Conservation (phyloP, 2,797 vertebrate genomes). For the Lacerta viridis region DNA sequence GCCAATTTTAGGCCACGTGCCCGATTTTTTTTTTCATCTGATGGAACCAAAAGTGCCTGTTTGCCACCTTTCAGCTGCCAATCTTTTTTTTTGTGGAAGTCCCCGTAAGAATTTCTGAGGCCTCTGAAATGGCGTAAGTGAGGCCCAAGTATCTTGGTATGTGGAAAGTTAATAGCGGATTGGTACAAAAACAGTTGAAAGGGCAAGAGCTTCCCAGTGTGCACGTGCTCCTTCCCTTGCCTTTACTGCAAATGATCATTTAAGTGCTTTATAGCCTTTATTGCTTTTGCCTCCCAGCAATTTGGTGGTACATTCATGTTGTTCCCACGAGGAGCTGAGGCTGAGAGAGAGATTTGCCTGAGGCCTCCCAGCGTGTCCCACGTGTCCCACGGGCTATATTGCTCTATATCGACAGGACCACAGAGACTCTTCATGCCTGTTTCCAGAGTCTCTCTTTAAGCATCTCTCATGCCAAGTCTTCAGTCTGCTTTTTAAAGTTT, state of each 20-base stretch:
- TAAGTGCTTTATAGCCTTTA: not conserved
- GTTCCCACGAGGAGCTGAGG: not conserved
- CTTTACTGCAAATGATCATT: constrained; percentile 4
- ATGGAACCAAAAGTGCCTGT: not conserved
- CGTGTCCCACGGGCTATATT: too few species aligned
- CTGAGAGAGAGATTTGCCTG: not conserved
- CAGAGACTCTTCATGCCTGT: not conserved
- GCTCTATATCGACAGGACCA: not conserved
- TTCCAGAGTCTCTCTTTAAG: not conserved
- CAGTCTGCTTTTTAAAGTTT: not conserved
- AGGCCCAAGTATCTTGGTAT: not conserved
- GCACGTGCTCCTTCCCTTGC: not conserved
- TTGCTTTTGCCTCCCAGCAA: not conserved
- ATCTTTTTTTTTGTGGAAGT: not conserved
- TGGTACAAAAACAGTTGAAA: not conserved
- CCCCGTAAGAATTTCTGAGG: not conserved
- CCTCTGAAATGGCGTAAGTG: not conserved
- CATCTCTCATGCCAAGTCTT: not conserved
- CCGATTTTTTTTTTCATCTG: not conserved
- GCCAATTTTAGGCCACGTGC: not conserved
- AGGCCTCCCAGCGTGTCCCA: not conserved
- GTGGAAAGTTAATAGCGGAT: not conserved
- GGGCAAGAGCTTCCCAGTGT: not conserved
- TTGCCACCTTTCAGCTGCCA: not conserved
- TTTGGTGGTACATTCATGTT: not conserved